These are phyloP conservation scores for Solenopsis fugax DNA, from an alignment of 1,140 invertebrate genomes.

Conservation along the genomic window DNA sequence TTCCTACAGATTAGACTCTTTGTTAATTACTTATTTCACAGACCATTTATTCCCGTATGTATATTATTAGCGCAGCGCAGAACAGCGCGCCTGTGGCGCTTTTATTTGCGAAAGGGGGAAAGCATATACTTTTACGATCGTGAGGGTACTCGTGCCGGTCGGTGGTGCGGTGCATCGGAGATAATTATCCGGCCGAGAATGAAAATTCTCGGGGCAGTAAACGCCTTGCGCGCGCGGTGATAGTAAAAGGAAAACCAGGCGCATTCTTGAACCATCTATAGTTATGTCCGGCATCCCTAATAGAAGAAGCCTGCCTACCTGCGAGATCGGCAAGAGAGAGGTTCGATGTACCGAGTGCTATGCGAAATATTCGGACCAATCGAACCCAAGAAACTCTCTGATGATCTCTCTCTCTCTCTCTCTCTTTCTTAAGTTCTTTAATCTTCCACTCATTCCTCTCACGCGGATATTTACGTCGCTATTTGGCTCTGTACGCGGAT, in stretches of 20 bases:
- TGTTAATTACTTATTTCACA: not conserved
- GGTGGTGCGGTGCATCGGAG: not conserved
- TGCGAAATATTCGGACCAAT: constrained; percentile 69
- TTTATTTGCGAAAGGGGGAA: not conserved
- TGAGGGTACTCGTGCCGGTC: not conserved
- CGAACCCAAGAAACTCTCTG: constrained; percentile 31
- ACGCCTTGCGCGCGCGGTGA: not conserved
- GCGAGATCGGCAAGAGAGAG: constrained; percentile 42
- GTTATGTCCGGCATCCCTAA: constrained; percentile 74
- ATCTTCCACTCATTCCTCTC: constrained; percentile 42
- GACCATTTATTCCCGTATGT: not conserved
- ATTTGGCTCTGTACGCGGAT: constrained; percentile 19
- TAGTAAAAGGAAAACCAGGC: constrained; percentile 7
- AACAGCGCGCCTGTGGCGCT: not conserved
- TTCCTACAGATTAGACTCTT: not conserved
- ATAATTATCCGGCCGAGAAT: constrained; percentile 38
- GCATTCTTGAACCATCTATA: constrained; percentile 42
- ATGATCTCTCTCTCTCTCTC: constrained; percentile 33
- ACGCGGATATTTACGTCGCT: constrained; percentile 56
- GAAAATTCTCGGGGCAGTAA: constrained; percentile 46
- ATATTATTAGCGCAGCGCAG: not conserved
- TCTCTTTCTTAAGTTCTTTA: constrained; percentile 58
- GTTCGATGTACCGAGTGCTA: constrained; percentile 71
- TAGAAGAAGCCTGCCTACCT: constrained; percentile 58
- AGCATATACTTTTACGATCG: not conserved